phyloP scores from a whole-genome alignment of 1,140 invertebrate genomes.

The Drosophila mauritiana region DNA sequence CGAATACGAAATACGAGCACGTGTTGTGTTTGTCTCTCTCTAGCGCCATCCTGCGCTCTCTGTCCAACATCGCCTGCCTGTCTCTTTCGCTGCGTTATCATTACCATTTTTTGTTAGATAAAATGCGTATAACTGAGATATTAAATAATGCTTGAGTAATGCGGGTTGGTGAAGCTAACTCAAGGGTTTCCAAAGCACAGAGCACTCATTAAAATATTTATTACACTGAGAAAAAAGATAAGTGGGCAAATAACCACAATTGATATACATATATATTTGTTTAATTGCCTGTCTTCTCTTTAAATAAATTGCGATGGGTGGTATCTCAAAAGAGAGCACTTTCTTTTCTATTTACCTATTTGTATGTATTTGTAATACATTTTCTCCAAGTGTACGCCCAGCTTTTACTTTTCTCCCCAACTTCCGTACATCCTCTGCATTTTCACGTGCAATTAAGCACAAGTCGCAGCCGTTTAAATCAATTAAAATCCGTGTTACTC shows the following conservation, averaged over 20 bases:
- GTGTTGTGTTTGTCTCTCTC: conserved; percentile 21
- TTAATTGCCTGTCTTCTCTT: no score
- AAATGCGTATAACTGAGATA: conserved; percentile 11
- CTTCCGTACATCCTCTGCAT: conserved; percentile 22
- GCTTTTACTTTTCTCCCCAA: conserved; percentile 45
- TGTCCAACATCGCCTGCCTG: no score
- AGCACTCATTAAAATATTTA: not conserved
- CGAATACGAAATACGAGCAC: conserved; percentile 38
- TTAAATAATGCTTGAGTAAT: conserved; percentile 21
- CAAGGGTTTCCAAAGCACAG: conserved; percentile 9
- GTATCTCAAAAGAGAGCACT: not conserved
- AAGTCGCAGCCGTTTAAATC: conserved; percentile 66
- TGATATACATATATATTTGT: not conserved
- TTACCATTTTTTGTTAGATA: conserved; percentile 19
- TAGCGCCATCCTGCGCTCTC: not conserved
- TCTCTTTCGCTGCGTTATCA: conserved; percentile 12
- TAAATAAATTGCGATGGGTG: no score
- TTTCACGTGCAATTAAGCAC: conserved; percentile 72
- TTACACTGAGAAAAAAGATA: not conserved
- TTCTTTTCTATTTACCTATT: not conserved
- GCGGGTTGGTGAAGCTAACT: conserved; percentile 1
- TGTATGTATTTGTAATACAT: not conserved
- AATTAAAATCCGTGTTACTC: conserved; percentile 68
- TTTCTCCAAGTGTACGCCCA: conserved; percentile 1
- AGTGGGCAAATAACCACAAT: not conserved